Evolutionary conservation across 2,113 vertebrate species (phyloP).

Genomic region (Climacteris rufus): DNA sequence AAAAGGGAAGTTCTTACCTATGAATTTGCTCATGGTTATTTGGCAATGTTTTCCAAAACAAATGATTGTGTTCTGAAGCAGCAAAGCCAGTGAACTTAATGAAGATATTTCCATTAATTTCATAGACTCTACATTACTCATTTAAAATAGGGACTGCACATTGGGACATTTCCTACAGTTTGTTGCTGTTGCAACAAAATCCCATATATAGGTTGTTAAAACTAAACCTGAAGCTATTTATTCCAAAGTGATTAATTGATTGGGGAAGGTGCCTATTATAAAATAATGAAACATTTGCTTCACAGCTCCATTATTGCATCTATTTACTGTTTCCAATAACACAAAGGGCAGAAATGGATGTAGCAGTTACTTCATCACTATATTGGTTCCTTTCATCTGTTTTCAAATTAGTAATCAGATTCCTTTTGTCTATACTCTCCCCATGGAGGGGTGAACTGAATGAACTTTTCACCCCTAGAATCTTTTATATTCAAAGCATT

Average conservation of each 20-base stretch:
- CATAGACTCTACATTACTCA: neutral
- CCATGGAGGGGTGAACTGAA: neutral
- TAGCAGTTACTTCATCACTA: constrained; percentile 28
- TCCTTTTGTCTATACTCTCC: constrained; percentile 11
- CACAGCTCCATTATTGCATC: constrained; percentile 24
- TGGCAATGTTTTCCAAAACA: neutral
- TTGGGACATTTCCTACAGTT: neutral
- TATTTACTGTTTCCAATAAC: constrained; percentile 45
- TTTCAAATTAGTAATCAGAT: constrained; percentile 57
- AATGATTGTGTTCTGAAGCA: neutral
- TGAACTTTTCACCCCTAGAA: constrained; percentile 44
- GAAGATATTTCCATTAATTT: constrained; percentile 40
- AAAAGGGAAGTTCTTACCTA: neutral
- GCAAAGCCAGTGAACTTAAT: neutral
- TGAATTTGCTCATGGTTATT: neutral
- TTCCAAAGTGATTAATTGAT: constrained; percentile 51
- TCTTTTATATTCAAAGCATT: constrained; percentile 41
- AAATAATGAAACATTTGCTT: constrained; percentile 56
- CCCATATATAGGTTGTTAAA: neutral
- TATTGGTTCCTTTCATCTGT: constrained; percentile 22
- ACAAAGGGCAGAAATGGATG: neutral
- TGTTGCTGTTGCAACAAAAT: neutral
- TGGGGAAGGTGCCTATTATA: constrained; percentile 22
- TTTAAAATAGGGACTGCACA: constrained; percentile 19
- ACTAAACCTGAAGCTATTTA: constrained; percentile 13